phyloP scores from a whole-genome alignment of 2,113 vertebrate genomes.

The Pseudolaguvia tuberculata region DNA sequence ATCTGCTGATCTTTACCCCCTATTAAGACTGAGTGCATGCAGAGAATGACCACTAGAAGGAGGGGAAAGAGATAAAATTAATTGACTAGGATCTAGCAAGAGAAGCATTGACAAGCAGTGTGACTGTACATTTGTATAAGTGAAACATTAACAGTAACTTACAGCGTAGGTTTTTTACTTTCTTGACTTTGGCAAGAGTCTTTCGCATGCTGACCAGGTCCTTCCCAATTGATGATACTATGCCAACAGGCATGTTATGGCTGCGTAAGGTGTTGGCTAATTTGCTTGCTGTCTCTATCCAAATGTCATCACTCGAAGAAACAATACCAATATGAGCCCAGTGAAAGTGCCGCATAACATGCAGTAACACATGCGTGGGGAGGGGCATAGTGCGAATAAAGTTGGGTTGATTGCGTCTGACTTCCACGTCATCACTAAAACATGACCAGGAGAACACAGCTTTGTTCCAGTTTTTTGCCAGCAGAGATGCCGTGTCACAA shows the following conservation, averaged over 20 bases:
- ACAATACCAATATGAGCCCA: constrained; percentile 74
- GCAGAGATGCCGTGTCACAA: constrained; percentile 72
- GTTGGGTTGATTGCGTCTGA: constrained; percentile 63
- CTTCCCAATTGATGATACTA: constrained; percentile 62
- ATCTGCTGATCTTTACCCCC: constrained; percentile 65
- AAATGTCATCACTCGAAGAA: constrained; percentile 70
- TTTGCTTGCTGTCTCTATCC: constrained; percentile 70
- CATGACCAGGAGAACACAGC: constrained; percentile 73
- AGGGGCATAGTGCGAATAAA: constrained; percentile 66
- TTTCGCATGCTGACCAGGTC: constrained; percentile 60
- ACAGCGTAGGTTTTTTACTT: constrained; percentile 65
- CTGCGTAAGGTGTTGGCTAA: constrained; percentile 66
- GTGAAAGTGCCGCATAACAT: constrained; percentile 66
- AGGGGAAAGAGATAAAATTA: background rate
- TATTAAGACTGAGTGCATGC: constrained; percentile 76
- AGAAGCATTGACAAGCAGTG: background rate
- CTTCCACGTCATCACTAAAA: constrained; percentile 65
- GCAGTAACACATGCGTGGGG: constrained; percentile 67
- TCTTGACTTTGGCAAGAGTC: constrained; percentile 64
- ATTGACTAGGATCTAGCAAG: background rate
- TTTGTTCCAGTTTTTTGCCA: constrained; percentile 75
- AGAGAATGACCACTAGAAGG: constrained; percentile 69
- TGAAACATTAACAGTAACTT: constrained; percentile 24
- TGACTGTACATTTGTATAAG: background rate
- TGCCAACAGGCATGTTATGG: constrained; percentile 65